Conservation (phyloP, 2,888 invertebrate genomes). For the Yponomeuta malinellus region DNA sequence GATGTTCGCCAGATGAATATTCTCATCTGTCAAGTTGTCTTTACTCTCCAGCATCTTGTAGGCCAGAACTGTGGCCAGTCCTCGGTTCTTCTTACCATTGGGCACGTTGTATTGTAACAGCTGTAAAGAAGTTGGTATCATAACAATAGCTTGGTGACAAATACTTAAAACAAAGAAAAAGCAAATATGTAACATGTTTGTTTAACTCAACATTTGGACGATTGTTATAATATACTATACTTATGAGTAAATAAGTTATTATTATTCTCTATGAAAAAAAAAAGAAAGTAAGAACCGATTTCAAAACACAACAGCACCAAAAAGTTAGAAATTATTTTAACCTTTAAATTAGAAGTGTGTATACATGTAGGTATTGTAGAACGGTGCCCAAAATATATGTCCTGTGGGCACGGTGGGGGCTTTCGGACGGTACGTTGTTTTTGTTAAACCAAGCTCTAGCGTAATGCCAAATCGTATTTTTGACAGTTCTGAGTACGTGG, state of each 20-base stretch:
- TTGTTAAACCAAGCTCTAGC: too few relatives aligned
- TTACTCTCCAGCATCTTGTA: constrained; percentile 83
- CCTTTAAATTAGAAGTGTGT: too few relatives aligned
- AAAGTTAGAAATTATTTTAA: too few relatives aligned
- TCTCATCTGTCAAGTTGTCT: constrained; percentile 83
- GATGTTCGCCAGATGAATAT: constrained; percentile 85
- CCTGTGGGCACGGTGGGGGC: too few relatives aligned
- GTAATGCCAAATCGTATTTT: too few relatives aligned
- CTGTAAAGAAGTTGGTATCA: constrained; percentile 62
- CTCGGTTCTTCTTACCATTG: constrained; percentile 90
- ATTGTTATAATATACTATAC: background rate
- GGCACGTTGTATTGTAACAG: constrained; percentile 94
- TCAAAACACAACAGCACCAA: too few relatives aligned
- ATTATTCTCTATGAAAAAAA: background rate
- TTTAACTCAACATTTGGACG: background rate
- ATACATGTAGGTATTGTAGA: too few relatives aligned
- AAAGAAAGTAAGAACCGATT: too few relatives aligned
- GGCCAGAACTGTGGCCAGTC: constrained; percentile 82
- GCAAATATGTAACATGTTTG: background rate
- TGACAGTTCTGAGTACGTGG: too few relatives aligned
- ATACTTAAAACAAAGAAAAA: background rate
- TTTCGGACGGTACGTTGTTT: too few relatives aligned
- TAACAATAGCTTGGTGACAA: background rate
- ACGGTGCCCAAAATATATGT: too few relatives aligned
- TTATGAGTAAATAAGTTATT: background rate